phyloP scores from a whole-genome alignment of 2,113 vertebrate species.

The Turdus rufiventris region DNA sequence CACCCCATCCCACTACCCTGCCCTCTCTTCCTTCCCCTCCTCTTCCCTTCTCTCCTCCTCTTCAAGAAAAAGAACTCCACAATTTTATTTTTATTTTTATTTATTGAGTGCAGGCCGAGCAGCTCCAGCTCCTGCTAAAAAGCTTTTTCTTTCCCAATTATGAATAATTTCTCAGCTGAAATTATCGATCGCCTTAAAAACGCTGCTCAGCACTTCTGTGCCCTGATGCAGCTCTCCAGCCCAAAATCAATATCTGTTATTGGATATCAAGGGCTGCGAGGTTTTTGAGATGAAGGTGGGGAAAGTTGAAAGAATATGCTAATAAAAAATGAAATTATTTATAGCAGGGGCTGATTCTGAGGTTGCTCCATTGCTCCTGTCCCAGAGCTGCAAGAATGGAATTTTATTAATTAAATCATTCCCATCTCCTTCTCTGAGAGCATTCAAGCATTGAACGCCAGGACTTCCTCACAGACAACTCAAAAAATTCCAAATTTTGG shows the following conservation, averaged over 20 bases:
- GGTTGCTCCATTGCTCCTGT: not conserved
- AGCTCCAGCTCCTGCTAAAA: not conserved
- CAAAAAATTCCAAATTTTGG: no score
- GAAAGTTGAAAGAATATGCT: not conserved
- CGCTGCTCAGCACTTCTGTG: not conserved
- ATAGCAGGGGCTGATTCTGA: fast-evolving
- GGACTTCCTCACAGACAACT: fast-evolving
- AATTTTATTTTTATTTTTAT: not conserved
- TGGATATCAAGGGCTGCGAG: not conserved
- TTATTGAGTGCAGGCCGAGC: not conserved
- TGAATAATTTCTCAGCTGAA: not conserved
- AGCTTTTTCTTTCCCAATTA: not conserved
- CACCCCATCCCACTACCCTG: not conserved
- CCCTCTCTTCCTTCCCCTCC: not conserved
- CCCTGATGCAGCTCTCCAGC: not conserved
- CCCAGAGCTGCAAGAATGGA: not conserved
- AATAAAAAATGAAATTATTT: not conserved
- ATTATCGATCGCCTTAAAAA: not conserved
- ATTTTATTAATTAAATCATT: not conserved
- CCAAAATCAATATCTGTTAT: not conserved
- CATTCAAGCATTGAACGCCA: fast-evolving
- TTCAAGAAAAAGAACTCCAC: not conserved
- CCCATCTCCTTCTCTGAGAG: not conserved
- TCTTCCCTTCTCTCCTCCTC: not conserved
- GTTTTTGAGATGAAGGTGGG: not conserved